These are phyloP conservation scores for Nemopilema nomurai DNA, from an alignment of 30 jellyfish, hydroid and myxozoan species.

Conservation along the genomic window DNA sequence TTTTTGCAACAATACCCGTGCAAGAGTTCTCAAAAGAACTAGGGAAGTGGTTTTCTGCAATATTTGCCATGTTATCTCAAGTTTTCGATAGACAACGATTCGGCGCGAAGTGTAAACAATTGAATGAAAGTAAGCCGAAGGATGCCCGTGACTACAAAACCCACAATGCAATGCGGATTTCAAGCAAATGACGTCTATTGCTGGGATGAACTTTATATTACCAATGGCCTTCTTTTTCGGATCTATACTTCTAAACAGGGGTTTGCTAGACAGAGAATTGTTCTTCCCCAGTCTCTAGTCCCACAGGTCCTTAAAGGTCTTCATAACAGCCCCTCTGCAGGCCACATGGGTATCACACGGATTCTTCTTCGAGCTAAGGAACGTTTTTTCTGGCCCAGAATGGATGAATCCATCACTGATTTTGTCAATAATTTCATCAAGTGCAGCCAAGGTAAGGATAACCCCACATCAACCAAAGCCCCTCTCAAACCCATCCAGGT, in stretches of 20 bases:
- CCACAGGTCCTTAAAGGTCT: slow-evolving; percentile 27
- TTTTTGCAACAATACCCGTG: background rate
- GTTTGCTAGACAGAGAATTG: slow-evolving; percentile 18
- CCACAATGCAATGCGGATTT: no score
- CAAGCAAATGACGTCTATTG: no score
- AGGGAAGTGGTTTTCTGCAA: slow-evolving; percentile 7
- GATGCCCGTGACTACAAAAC: no score
- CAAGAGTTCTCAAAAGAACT: slow-evolving; percentile 11
- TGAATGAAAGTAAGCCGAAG: no score
- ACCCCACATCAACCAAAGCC: slow-evolving; percentile 16
- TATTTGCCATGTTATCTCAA: no score
- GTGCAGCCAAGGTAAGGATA: slow-evolving; percentile 32
- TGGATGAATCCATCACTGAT: slow-evolving; percentile 11
- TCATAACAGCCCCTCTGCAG: slow-evolving; percentile 56
- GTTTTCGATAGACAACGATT: no score
- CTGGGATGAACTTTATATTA: slow-evolving; percentile 10
- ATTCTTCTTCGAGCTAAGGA: slow-evolving; percentile 39
- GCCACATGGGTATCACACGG: slow-evolving; percentile 45
- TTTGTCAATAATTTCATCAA: slow-evolving; percentile 38
- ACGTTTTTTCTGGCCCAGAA: slow-evolving; percentile 51
- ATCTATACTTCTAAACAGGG: background rate
- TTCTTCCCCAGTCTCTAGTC: slow-evolving; percentile 4
- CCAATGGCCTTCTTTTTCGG: slow-evolving; percentile 8
- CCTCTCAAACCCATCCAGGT: slow-evolving; percentile 35
- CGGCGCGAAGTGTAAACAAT: no score